A percentile compares a stretch with the other conserved stretches of the same genome.
phyloP scores from a whole-genome alignment of 2,888 invertebrate species.

The Zygothrica quintamaculata region DNA sequence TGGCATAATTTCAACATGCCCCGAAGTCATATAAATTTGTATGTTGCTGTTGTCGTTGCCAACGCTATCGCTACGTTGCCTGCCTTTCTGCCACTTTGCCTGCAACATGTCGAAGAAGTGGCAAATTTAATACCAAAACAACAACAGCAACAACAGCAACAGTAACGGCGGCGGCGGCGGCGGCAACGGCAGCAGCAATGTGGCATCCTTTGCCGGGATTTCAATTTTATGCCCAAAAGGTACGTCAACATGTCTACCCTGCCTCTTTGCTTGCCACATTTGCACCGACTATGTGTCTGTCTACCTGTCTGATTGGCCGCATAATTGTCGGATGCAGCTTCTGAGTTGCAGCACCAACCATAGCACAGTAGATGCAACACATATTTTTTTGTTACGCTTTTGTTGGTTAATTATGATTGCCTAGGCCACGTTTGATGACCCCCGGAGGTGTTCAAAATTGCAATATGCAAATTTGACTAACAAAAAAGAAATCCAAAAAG shows the following conservation, averaged over 20 bases:
- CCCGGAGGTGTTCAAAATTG: slow-evolving; percentile 84
- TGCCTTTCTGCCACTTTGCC: slow-evolving; percentile 13
- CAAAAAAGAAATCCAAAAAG: slow-evolving; percentile 7
- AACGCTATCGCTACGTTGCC: slow-evolving; percentile 43
- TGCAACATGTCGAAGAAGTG: slow-evolving; percentile 56
- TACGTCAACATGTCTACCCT: slow-evolving; percentile 73
- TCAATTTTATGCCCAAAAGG: slow-evolving; percentile 81
- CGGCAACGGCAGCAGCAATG: slow-evolving; percentile 54
- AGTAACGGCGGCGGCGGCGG: slow-evolving; percentile 55
- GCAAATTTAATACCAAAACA: slow-evolving; percentile 80
- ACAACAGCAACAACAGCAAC: slow-evolving; percentile 46
- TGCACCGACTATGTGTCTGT: not conserved
- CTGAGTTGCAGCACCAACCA: slow-evolving; percentile 53
- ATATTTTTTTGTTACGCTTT: slow-evolving; percentile 44
- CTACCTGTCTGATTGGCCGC: slow-evolving; percentile 31
- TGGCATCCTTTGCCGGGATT: slow-evolving; percentile 75
- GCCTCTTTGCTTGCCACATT: slow-evolving; percentile 8
- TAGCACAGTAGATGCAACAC: slow-evolving; percentile 13
- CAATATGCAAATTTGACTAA: slow-evolving; percentile 82
- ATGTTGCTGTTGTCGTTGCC: slow-evolving; percentile 68
- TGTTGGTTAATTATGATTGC: slow-evolving; percentile 63
- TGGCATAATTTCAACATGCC: slow-evolving; percentile 85
- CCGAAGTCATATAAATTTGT: slow-evolving; percentile 81
- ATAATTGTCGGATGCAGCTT: slow-evolving; percentile 66
- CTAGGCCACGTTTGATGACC: slow-evolving; percentile 77